A percentile compares a stretch with the other conserved stretches of the same genome.
These are phyloP conservation scores for Pegoplata infirma DNA, from an alignment of 2,888 invertebrate species.

Conservation along the genomic window DNA sequence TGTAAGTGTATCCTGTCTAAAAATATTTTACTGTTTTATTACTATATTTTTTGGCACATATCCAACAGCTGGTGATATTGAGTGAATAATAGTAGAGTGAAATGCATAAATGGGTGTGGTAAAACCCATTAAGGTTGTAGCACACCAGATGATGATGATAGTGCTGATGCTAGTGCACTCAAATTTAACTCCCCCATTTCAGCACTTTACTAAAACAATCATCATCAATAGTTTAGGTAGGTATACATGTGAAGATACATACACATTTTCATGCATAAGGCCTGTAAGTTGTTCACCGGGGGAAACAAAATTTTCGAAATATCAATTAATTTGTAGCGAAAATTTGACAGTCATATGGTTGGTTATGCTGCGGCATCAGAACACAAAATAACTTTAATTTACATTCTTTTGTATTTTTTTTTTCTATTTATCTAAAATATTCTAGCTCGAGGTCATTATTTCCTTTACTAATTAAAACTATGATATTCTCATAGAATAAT, in stretches of 20 bases:
- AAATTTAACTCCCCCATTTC: slow-evolving; percentile 6
- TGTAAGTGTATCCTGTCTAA: not conserved
- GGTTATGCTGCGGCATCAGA: no score
- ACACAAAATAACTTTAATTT: no score
- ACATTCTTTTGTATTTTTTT: no score
- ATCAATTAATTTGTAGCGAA: no score
- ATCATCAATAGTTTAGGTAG: not conserved
- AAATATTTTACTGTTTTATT: not conserved
- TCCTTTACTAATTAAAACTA: no score
- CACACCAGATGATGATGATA: not conserved
- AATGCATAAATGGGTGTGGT: slow-evolving; percentile 21
- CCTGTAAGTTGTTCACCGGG: no score
- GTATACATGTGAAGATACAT: not conserved
- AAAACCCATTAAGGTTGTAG: slow-evolving; percentile 17
- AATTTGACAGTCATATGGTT: no score
- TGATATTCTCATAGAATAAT: no score
- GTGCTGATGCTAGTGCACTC: not conserved
- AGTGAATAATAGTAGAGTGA: not conserved
- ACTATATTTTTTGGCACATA: not conserved
- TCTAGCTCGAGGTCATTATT: no score
- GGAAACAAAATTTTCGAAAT: no score
- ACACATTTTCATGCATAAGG: no score
- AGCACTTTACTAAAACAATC: slow-evolving; percentile 16
- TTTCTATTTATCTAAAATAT: no score
- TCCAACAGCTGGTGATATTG: not conserved